Conservation (phyloP, 2,797 vertebrate species). For the Podargus strigoides region DNA sequence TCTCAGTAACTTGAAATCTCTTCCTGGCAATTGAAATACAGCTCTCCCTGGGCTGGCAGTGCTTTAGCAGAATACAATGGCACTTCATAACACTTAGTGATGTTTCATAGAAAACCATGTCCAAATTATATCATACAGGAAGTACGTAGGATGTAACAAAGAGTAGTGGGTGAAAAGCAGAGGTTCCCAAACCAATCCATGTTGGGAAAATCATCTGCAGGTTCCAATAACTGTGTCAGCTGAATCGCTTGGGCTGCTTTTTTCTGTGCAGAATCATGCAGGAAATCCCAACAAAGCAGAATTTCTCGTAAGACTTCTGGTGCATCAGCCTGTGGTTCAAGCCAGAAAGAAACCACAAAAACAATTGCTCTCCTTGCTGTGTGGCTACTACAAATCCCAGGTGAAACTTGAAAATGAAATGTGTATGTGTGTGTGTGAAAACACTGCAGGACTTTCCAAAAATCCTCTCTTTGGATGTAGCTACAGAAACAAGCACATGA, state of each 20-base stretch:
- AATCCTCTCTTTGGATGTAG: background rate
- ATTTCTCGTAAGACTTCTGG: constrained; percentile 53
- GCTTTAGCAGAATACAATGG: background rate
- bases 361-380: constrained; percentile 15
- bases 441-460: background rate
- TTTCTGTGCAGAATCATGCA: constrained; percentile 37
- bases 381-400: constrained; percentile 31
- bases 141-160: constrained; percentile 18
- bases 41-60: background rate
- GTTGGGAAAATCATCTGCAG: constrained; percentile 30
- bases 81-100: background rate
- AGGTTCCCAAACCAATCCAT: constrained; percentile 20
- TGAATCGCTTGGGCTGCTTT: constrained; percentile 8
- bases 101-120: background rate
- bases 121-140: constrained; percentile 15
- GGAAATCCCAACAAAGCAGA: constrained; percentile 59
- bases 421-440: background rate
- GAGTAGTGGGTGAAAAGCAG: constrained; percentile 56
- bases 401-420: constrained; percentile 16
- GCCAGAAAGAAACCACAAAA: constrained; percentile 58
- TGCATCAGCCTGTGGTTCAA: constrained; percentile 3
- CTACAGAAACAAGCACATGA: background rate
- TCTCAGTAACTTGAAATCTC: background rate
- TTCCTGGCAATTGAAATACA: background rate
- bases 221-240: constrained; percentile 55